Evolutionary conservation across 1,140 invertebrate species (phyloP).

Genomic region (Lordiphosa clarofinis): DNA sequence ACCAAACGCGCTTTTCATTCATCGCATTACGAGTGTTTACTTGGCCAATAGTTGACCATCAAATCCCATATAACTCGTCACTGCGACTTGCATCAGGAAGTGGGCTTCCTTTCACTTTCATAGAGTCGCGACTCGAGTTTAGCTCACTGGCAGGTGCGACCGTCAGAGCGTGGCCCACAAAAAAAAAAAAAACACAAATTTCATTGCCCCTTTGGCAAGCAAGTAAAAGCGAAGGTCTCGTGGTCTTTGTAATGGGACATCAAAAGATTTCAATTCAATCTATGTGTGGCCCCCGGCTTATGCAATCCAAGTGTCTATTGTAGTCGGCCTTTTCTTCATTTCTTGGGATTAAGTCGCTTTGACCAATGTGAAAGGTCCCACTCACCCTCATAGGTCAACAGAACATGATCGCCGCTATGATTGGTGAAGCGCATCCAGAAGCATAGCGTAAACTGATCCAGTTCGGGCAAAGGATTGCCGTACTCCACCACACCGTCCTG

Average conservation of each 20-base stretch:
- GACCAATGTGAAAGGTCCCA: slow-evolving; percentile 45
- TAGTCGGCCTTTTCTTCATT: not conserved
- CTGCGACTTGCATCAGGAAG: slow-evolving; percentile 60
- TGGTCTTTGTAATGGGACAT: slow-evolving; percentile 21
- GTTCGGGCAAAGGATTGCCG: slow-evolving; percentile 84
- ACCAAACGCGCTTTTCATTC: not conserved
- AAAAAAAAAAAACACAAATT: slow-evolving; percentile 19
- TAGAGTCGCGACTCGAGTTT: slow-evolving; percentile 5
- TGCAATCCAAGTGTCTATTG: slow-evolving; percentile 16
- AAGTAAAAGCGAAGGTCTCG: slow-evolving; percentile 49
- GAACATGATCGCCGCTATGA: slow-evolving; percentile 88
- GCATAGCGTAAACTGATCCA: slow-evolving; percentile 90
- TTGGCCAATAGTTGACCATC: slow-evolving; percentile 24
- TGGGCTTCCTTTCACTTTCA: slow-evolving; percentile 76
- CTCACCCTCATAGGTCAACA: slow-evolving; percentile 90
- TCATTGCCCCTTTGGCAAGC: slow-evolving; percentile 24
- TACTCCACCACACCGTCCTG: slow-evolving; percentile 83
- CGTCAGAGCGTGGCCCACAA: slow-evolving; percentile 46
- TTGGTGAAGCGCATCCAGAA: slow-evolving; percentile 90
- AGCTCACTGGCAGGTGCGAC: slow-evolving; percentile 26
- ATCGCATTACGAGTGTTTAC: slow-evolving; percentile 1
- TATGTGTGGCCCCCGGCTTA: slow-evolving; percentile 11
- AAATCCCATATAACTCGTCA: slow-evolving; percentile 21
- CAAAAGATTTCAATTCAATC: slow-evolving; percentile 31
- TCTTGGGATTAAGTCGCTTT: not conserved